Evolutionary conservation across 2,797 vertebrate genomes (phyloP).

Genomic region (Pseudochirops cupreus): DNA sequence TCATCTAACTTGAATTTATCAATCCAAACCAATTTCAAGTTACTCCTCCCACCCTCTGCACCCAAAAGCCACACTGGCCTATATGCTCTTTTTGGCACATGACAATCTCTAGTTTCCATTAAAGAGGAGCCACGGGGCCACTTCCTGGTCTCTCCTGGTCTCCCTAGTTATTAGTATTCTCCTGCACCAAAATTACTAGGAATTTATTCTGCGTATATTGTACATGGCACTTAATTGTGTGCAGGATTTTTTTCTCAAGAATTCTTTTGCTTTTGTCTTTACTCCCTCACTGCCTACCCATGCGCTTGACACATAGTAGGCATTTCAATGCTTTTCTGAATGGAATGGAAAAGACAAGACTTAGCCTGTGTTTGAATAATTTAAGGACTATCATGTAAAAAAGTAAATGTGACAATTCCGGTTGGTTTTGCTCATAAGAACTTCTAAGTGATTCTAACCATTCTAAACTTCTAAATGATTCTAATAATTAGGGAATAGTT

Average conservation of each 20-base stretch:
- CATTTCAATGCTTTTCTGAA: background rate
- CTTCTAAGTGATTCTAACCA: background rate
- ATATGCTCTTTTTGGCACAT: background rate
- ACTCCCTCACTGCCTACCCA: background rate
- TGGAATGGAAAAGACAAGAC: background rate
- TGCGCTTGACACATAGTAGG: background rate
- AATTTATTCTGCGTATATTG: background rate
- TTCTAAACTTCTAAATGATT: background rate
- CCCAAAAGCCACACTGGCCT: background rate
- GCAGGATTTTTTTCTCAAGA: background rate
- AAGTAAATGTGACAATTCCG: background rate
- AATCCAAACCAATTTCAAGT: background rate
- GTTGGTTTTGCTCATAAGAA: background rate
- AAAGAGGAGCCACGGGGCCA: background rate
- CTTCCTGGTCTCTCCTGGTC: background rate
- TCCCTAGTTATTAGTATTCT: background rate
- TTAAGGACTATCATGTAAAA: background rate
- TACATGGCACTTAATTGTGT: background rate
- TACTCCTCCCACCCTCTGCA: background rate
- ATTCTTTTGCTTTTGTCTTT: background rate
- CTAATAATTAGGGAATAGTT: background rate
- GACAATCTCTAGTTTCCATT: background rate
- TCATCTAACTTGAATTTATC: background rate
- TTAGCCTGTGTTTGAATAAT: background rate
- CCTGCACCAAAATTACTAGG: background rate